Conservation (phyloP, 2,113 vertebrate species). For the Salvelinus fontinalis region DNA sequence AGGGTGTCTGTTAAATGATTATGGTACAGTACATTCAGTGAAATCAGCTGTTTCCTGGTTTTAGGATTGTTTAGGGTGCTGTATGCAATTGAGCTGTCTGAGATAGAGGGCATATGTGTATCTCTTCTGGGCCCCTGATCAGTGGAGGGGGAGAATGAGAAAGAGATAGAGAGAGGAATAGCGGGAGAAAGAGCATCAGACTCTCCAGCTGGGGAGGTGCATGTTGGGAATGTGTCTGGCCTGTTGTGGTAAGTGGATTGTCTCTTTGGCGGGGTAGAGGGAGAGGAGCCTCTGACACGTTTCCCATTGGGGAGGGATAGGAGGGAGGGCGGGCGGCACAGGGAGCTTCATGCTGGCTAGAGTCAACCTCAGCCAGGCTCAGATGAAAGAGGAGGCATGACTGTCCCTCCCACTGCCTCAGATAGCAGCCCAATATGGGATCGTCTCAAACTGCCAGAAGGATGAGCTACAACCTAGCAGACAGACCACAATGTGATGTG, state of each 20-base stretch:
- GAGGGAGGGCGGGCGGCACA: constrained; percentile 12
- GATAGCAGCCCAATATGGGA: constrained; percentile 6
- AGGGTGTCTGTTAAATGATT: too few relatives aligned
- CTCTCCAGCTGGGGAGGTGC: background rate
- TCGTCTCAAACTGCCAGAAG: constrained; percentile 13
- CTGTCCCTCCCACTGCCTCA: constrained; percentile 16
- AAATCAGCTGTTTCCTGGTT: too few relatives aligned
- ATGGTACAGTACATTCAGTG: too few relatives aligned
- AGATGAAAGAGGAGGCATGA: constrained; percentile 29
- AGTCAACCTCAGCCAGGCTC: constrained; percentile 18
- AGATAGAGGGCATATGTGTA: too few relatives aligned
- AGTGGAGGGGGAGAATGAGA: constrained; percentile 42
- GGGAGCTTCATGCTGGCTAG: constrained; percentile 30
- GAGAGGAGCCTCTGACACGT: constrained; percentile 35
- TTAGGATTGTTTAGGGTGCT: too few relatives aligned
- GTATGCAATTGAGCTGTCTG: too few relatives aligned
- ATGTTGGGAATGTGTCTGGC: constrained; percentile 16
- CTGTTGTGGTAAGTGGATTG: too few relatives aligned
- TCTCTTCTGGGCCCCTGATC: background rate
- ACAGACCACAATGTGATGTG: constrained; percentile 29
- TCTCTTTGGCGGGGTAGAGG: background rate
- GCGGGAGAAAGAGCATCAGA: too few relatives aligned
- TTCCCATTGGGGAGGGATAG: constrained; percentile 40
- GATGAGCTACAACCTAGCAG: constrained; percentile 1
- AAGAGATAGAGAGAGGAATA: background rate